Evolutionary conservation across 1,140 invertebrate species (phyloP).

Genomic region (Anoplophora glabripennis): DNA sequence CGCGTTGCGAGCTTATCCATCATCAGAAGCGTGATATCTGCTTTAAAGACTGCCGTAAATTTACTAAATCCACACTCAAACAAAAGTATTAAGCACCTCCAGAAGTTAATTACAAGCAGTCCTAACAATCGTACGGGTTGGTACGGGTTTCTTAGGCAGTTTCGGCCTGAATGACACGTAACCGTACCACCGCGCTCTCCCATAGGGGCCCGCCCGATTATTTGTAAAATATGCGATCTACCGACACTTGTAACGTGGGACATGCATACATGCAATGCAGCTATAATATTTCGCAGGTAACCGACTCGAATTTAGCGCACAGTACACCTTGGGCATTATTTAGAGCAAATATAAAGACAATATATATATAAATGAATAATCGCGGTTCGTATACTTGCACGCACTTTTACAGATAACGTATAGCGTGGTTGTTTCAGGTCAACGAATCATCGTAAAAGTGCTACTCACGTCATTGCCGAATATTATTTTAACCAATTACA

Average conservation of each 20-base stretch:
- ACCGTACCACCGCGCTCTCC: conserved; percentile 19
- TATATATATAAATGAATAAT: not conserved
- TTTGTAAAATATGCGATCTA: conserved; percentile 35
- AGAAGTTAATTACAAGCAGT: conserved; percentile 25
- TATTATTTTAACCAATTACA: too few relatives aligned
- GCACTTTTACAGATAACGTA: too few relatives aligned
- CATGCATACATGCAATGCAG: conserved; percentile 28
- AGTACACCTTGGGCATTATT: not conserved
- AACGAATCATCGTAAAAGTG: too few relatives aligned
- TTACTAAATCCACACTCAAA: conserved; percentile 19
- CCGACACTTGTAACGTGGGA: conserved; percentile 33
- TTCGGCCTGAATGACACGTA: conserved; percentile 17
- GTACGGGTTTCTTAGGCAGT: conserved; percentile 29
- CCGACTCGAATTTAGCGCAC: not conserved
- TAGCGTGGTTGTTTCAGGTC: too few relatives aligned
- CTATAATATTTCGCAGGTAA: conserved; percentile 4
- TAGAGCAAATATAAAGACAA: not conserved
- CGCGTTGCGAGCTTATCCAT: not conserved
- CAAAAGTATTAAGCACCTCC: conserved; percentile 24
- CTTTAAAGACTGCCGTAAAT: conserved; percentile 3
- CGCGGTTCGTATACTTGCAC: too few relatives aligned
- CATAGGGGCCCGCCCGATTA: conserved; percentile 18
- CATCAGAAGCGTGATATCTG: conserved; percentile 1
- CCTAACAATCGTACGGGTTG: conserved; percentile 29
- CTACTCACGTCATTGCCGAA: too few relatives aligned